Percentiles rank a stretch among this genome's conserved stretches.
Evolutionary conservation across 2,888 invertebrate species (phyloP).

Genomic region (Lasioglossum malachurum): DNA sequence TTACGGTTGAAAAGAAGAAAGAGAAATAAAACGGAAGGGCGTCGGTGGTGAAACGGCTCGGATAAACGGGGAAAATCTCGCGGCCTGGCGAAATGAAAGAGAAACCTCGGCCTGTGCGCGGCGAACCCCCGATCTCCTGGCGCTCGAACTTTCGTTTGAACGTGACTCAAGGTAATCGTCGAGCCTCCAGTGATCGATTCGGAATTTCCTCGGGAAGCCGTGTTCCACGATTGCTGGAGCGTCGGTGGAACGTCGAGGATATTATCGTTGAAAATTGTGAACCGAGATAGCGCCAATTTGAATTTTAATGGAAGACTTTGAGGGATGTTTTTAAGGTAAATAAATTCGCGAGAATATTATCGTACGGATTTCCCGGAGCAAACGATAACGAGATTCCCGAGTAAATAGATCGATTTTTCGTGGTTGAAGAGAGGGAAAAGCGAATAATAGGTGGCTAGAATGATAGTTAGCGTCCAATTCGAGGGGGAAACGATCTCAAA

Average conservation of each 20-base stretch:
- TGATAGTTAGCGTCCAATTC: slow-evolving; percentile 13
- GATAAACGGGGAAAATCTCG: slow-evolving; percentile 15
- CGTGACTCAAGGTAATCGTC: not conserved
- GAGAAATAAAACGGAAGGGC: slow-evolving; percentile 2
- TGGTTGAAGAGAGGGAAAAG: too few species aligned
- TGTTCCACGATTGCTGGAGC: not conserved
- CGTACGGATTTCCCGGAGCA: not conserved
- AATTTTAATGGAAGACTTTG: not conserved
- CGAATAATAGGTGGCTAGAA: not conserved
- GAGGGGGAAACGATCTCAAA: not conserved
- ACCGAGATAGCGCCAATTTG: not conserved
- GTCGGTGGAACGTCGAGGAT: not conserved
- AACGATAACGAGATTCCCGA: not conserved
- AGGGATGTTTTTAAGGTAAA: not conserved
- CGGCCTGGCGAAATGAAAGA: not conserved
- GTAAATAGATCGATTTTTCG: not conserved
- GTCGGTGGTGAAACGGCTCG: slow-evolving; percentile 3
- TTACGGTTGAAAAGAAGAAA: slow-evolving; percentile 23
- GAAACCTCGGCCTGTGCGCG: not conserved
- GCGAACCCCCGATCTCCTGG: not conserved
- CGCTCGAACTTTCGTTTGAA: slow-evolving; percentile 2
- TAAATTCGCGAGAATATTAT: not conserved
- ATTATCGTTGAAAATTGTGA: not conserved
- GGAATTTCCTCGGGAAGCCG: not conserved
- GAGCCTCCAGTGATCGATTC: not conserved